Conservation (phyloP, 2,797 vertebrate genomes). For the Galago senegalensis region DNA sequence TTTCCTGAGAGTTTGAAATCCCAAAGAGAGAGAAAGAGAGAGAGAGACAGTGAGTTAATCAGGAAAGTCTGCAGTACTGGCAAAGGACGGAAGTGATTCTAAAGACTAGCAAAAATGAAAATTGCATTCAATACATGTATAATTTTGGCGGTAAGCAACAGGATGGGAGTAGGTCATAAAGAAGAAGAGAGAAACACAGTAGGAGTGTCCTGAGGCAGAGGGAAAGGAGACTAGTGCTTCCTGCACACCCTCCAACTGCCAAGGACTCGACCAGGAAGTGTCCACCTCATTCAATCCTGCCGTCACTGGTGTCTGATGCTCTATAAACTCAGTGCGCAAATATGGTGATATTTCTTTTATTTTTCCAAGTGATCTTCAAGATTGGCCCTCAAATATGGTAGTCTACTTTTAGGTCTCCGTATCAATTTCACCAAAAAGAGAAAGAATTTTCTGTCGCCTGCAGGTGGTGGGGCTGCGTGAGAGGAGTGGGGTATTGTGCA, state of each 20-base stretch:
- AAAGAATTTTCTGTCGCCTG: background rate
- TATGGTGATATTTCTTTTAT: background rate
- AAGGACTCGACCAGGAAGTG: background rate
- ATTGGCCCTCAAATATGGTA: background rate
- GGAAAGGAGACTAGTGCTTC: background rate
- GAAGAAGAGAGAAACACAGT: background rate
- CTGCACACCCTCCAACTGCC: background rate
- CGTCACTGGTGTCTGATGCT: background rate
- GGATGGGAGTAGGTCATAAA: background rate
- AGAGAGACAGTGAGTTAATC: background rate
- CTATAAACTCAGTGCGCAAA: background rate
- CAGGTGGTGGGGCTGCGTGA: accelerated
- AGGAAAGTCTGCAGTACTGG: background rate
- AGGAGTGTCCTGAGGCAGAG: background rate
- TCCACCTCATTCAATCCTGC: background rate
- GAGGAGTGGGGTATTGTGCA: accelerated
- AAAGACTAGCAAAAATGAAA: background rate
- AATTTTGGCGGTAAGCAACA: background rate
- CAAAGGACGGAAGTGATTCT: background rate
- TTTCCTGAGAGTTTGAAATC: constrained; percentile 26
- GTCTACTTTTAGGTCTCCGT: background rate
- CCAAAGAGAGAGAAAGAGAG: background rate
- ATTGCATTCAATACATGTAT: accelerated
- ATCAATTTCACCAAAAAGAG: background rate
- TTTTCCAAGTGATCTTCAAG: background rate